Conservation (phyloP, 2,113 vertebrate genomes). For the Siniperca knerii region DNA sequence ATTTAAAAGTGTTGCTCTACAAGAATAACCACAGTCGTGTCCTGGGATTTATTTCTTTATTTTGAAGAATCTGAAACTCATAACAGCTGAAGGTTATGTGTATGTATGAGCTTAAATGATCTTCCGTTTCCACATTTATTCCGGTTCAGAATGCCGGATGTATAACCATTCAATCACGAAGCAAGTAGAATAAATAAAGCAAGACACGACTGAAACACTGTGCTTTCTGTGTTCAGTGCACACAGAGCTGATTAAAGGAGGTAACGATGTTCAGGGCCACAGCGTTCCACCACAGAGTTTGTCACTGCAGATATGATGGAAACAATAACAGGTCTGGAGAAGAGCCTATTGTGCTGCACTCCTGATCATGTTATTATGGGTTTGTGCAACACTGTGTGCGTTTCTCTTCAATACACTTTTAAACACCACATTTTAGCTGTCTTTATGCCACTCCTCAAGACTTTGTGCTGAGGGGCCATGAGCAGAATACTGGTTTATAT, state of each 20-base stretch:
- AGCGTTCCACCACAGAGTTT: conserved; percentile 30
- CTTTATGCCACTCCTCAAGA: conserved; percentile 40
- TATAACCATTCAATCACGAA: conserved; percentile 15
- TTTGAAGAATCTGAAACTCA: background rate
- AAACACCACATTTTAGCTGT: conserved; percentile 40
- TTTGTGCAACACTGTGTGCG: conserved; percentile 4
- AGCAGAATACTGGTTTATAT: conserved; percentile 65
- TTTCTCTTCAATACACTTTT: conserved; percentile 52
- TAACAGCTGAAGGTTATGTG: background rate
- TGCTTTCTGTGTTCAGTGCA: conserved; percentile 6
- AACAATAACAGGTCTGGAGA: conserved; percentile 51
- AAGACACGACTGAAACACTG: background rate
- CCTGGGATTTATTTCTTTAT: background rate
- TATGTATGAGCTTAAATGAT: background rate
- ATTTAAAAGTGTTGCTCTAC: background rate
- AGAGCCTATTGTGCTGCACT: conserved; percentile 21
- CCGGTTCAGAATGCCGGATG: background rate
- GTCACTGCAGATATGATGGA: conserved; percentile 25
- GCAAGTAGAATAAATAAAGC: conserved; percentile 19
- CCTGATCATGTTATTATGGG: conserved; percentile 36
- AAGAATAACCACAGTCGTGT: background rate
- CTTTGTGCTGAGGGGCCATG: conserved; percentile 47
- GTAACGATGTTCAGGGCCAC: conserved; percentile 17
- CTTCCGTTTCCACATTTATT: background rate
- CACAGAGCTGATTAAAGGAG: conserved; percentile 8